Evolutionary conservation across 2,888 invertebrate species (phyloP), one percentile per base, ranked within the genome.

Genomic region (Tenthredo livida): DNA sequence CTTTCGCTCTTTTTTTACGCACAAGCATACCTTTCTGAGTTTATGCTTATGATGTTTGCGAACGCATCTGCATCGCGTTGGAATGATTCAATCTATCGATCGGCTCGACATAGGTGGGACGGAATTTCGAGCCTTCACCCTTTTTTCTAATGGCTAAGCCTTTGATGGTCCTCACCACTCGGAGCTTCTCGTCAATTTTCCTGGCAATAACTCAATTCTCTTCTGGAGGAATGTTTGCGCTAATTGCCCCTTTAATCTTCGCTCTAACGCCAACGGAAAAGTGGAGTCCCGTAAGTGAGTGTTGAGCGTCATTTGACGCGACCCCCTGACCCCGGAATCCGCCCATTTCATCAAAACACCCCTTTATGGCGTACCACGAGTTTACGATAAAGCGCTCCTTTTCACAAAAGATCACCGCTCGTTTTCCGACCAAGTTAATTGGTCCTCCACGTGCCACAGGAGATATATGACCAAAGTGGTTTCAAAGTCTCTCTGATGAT

Each of bases 181-280:
- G n/a, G 47, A 67, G 67, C 70, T 65, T n/a, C 4, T 29, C 33
- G 67, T 47, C 67, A 58, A 70, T 67, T 70, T 70, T 70, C 21
- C 40, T 61, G 21, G 70, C 43, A 70, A 83, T 83, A 83, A 83
- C 65, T 83, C 83, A 47, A 65, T 83, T 47, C 47, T 29, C 29
- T 67, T 47, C 40, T 25, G 67, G 17, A 47, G 25, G 25, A 83
- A 83, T 47, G 43, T 29, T 50, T 15, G 33, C 83, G 47, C 83
- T 83, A 83, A 83, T 83, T 83, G 50, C 43, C 70, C 47, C 83
- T 83, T 83, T 47, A 70, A 83, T 83, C 83, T 83, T 61, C 61
- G 15, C 43, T 33, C 80, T 43, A 40, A 80, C 61, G 17, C 50
- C 67, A 29, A 33, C 29, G 29, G 12, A 80, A 80, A 80, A 61